These are phyloP conservation scores for Ennomos quercinarius DNA, from an alignment of 2,888 invertebrate species.

Conservation along the genomic window DNA sequence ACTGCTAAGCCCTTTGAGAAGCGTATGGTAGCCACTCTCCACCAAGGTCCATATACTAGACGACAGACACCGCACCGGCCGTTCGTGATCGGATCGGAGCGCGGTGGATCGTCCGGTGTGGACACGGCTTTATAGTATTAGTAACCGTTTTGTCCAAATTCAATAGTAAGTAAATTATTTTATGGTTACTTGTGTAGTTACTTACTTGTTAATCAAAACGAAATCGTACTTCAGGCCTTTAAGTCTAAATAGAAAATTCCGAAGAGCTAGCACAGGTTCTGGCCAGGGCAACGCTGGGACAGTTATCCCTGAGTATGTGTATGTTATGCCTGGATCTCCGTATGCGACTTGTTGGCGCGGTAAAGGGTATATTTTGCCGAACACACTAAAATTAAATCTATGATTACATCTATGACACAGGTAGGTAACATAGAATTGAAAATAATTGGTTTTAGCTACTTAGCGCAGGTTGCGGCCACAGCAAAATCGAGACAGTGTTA, in stretches of 20 bases:
- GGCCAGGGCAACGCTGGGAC: slow-evolving; percentile 88
- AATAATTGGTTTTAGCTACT: not conserved
- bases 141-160: too few relatives aligned
- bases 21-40: too few relatives aligned
- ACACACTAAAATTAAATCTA: slow-evolving; percentile 79
- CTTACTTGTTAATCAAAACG: slow-evolving; percentile 87
- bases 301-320: slow-evolving; percentile 87
- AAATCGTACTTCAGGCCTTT: slow-evolving; percentile 88
- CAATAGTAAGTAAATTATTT: too few relatives aligned
- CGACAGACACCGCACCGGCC: too few relatives aligned
- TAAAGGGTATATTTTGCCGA: slow-evolving; percentile 88
- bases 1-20: too few relatives aligned
- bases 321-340: slow-evolving; percentile 87
- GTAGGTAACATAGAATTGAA: too few relatives aligned
- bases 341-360: slow-evolving; percentile 89
- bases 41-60: too few relatives aligned
- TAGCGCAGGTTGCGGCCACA: not conserved
- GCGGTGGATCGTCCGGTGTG: too few relatives aligned
- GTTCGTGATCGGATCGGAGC: too few relatives aligned
- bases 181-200: slow-evolving; percentile 18
- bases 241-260: slow-evolving; percentile 76
- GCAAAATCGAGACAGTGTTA: too few relatives aligned
- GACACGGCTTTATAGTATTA: too few relatives aligned
- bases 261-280: slow-evolving; percentile 74
- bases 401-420: too few relatives aligned